Conservation (phyloP, 2,113 vertebrate species). For the Poeciliopsis occidentalis region DNA sequence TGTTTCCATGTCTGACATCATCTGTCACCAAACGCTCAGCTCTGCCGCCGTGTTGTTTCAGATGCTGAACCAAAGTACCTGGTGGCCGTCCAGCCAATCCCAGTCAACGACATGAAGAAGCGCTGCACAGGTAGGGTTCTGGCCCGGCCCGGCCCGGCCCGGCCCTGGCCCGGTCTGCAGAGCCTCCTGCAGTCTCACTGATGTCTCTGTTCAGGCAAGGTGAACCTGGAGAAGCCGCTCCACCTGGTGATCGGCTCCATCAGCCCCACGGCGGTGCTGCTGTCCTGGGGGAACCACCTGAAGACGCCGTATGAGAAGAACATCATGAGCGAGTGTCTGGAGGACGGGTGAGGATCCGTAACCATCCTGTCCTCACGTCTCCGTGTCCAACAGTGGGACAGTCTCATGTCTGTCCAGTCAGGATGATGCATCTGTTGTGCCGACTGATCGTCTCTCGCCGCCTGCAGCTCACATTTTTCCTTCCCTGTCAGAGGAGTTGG, state of each 20-base stretch:
- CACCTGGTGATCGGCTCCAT: slow-evolving; percentile 90
- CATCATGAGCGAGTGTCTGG: slow-evolving; percentile 87
- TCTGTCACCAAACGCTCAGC: background rate
- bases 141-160: too few species aligned
- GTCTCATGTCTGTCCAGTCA: background rate
- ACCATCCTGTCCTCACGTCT: background rate
- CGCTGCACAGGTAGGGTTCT: slow-evolving; percentile 86
- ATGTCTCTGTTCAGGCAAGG: slow-evolving; percentile 79
- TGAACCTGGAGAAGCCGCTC: slow-evolving; percentile 87
- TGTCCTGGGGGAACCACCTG: slow-evolving; percentile 92
- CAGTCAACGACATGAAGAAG: slow-evolving; percentile 86
- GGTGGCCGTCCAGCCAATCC: slow-evolving; percentile 88
- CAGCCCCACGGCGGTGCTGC: slow-evolving; percentile 88
- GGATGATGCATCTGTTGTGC: background rate
- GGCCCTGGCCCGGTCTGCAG: fast-evolving
- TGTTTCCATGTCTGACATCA: background rate
- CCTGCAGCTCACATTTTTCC: slow-evolving; percentile 17
- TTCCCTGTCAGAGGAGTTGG: slow-evolving; percentile 38
- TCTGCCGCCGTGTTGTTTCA: slow-evolving; percentile 51
- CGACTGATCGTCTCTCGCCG: slow-evolving; percentile 15
- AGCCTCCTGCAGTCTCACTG: background rate
- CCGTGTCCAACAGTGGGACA: background rate
- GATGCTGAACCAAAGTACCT: slow-evolving; percentile 93
- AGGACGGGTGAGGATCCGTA: slow-evolving; percentile 84
- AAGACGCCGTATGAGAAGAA: slow-evolving; percentile 89